Conservation (phyloP, 2,888 invertebrate species). For the Spialia ferax region DNA sequence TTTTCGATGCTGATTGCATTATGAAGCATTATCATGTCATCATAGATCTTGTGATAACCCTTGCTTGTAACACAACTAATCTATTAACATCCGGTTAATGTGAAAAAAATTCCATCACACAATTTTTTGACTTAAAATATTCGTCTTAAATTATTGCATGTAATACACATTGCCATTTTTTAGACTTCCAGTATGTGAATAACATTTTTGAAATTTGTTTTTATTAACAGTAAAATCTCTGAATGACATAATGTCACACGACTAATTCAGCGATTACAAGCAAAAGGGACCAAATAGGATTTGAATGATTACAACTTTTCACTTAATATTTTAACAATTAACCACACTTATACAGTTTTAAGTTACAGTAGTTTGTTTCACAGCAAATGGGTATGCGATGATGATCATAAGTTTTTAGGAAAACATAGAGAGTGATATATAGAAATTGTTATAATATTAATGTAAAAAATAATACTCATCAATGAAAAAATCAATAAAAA, state of each 20-base stretch:
- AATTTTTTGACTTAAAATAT: constrained; percentile 47
- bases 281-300: constrained; percentile 85
- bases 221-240: constrained; percentile 69
- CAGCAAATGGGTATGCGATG: not conserved
- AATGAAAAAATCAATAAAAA: too few species aligned
- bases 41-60: constrained; percentile 79
- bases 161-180: constrained; percentile 42
- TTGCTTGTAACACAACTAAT: constrained; percentile 87
- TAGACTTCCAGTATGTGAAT: constrained; percentile 70
- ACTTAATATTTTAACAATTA: constrained; percentile 67
- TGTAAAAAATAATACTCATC: too few species aligned
- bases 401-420: not conserved
- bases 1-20: constrained; percentile 55
- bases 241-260: constrained; percentile 62
- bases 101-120: constrained; percentile 39
- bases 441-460: too few species aligned
- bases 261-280: constrained; percentile 80
- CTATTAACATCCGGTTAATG: constrained; percentile 67
- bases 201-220: constrained; percentile 60
- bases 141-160: constrained; percentile 59
- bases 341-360: constrained; percentile 68
- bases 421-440: too few species aligned
- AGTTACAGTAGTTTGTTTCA: constrained; percentile 50
- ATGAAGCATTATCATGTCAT: constrained; percentile 59
- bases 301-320: constrained; percentile 64